Evolutionary conservation across 2,888 invertebrate species (phyloP), one percentile per base, ranked within the genome.

Genomic region (Mythimna ferrago): DNA sequence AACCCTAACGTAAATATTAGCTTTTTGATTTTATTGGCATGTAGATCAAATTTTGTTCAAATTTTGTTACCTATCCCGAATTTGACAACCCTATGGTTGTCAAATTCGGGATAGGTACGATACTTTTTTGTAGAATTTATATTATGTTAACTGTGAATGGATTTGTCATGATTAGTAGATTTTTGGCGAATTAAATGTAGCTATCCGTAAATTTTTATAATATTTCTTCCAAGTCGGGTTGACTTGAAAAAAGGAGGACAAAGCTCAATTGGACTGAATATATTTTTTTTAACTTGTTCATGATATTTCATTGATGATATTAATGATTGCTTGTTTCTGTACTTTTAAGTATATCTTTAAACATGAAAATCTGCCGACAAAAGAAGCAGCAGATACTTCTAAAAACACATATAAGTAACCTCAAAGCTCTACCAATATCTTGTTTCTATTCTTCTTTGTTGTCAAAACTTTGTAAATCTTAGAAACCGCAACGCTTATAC

Each of bases 1-100:
- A n/a, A 16, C 38, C 44, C 48, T 19, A 66, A 71, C 62, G 71
- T 57, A 60, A 63, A 71, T 73, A 73, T 76, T 11, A 66, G 69
- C 64, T 35, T 62, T 26, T 38, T 11, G 44, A 38, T 71, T 73
- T 63, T 71, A 81, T 60, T 21, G 60, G 61, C 71, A 56, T 66
- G 41, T 71, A 61, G 63, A 48, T 58, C 58, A 53, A n/a, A n/a
- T n/a, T 71, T 64, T 60, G n/a, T 38, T 65, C 44, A 32, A 41
- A 67, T 58, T 71, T 58, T 35, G 48, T 32, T 44, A 6, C n/a
- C n/a, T n/a, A n/a, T n/a, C n/a, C n/a, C n/a, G n/a, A n/a, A n/a
- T n/a, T n/a, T n/a, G n/a, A n/a, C n/a, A n/a, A 2, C 16, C 44
- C 14, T 7, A 56, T 62, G 76, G 71, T 21, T 76, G 76, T 48